Percentiles rank a stretch among this genome's conserved stretches.
phyloP scores from a whole-genome alignment of 2,797 vertebrate genomes.

The Eptatretus atami region DNA sequence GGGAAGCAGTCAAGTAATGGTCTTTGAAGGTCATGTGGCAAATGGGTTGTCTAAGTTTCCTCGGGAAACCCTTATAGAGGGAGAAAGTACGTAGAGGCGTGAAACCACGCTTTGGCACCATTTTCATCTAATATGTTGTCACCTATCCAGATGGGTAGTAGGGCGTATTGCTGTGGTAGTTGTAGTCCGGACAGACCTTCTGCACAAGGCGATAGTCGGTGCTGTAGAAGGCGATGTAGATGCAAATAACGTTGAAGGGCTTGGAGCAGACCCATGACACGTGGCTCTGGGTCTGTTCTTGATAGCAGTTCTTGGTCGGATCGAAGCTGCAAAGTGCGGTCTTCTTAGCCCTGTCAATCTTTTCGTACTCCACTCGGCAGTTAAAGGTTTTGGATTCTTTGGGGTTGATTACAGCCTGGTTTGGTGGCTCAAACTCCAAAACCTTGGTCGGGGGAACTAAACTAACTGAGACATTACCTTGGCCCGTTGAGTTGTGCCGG shows the following conservation, averaged over 20 bases:
- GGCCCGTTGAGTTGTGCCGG: conserved; percentile 92
- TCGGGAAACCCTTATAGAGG: too few species aligned
- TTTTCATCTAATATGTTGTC: too few species aligned
- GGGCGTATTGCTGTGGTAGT: conserved; percentile 96
- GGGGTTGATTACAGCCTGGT: conserved; percentile 82
- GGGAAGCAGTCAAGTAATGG: too few species aligned
- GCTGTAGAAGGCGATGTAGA: conserved; percentile 99
- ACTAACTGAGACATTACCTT: conserved; percentile 92
- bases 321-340: conserved; percentile 98
- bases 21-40: too few species aligned
- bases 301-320: conserved; percentile 96
- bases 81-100: too few species aligned
- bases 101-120: too few species aligned
- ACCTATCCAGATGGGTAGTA: conserved; percentile 74
- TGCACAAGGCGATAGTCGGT: conserved; percentile 99
- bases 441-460: conserved; percentile 91
- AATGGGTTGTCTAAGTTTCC: too few species aligned
- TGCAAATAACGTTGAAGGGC: conserved; percentile 98
- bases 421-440: conserved; percentile 79
- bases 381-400: conserved; percentile 99
- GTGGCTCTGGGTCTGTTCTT: conserved; percentile 97
- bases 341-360: conserved; percentile 89
- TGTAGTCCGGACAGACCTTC: conserved; percentile 97
- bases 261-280: conserved; percentile 99
- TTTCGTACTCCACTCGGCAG: conserved; percentile 90